phyloP scores from a whole-genome alignment of 2,888 invertebrate genomes.

The Cancer borealis region DNA sequence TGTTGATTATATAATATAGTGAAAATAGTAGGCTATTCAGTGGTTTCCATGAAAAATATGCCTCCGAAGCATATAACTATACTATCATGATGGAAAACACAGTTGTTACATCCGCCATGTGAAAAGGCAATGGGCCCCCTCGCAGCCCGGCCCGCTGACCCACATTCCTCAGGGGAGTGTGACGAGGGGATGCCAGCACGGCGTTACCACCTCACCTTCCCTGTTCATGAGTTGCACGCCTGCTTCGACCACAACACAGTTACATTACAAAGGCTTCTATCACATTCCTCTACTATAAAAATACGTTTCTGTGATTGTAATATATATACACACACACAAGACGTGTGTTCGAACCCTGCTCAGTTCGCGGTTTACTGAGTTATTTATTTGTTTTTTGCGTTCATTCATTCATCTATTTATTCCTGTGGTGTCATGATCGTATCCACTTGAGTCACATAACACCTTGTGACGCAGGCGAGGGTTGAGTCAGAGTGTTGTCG shows the following conservation, averaged over 20 bases:
- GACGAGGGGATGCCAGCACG: background rate
- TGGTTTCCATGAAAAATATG: background rate
- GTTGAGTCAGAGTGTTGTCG: background rate
- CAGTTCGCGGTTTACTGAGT: background rate
- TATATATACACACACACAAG: too few relatives aligned
- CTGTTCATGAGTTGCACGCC: background rate
- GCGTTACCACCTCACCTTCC: background rate
- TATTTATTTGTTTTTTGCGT: background rate
- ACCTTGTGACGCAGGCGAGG: background rate
- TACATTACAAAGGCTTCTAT: background rate
- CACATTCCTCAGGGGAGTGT: background rate
- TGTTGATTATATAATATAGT: background rate
- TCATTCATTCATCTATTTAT: too few relatives aligned
- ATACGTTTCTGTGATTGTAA: too few relatives aligned
- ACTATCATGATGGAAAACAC: background rate
- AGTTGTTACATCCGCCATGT: background rate
- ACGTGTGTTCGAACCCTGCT: background rate
- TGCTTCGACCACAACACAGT: conserved; percentile 4
- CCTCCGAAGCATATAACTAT: background rate
- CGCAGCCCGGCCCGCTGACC: conserved; percentile 7
- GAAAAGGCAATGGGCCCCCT: background rate
- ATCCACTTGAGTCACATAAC: background rate
- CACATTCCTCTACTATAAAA: background rate
- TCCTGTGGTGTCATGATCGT: background rate
- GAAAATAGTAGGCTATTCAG: background rate